Conservation (phyloP, 1,140 invertebrate species). For the Drosophila persimilis region DNA sequence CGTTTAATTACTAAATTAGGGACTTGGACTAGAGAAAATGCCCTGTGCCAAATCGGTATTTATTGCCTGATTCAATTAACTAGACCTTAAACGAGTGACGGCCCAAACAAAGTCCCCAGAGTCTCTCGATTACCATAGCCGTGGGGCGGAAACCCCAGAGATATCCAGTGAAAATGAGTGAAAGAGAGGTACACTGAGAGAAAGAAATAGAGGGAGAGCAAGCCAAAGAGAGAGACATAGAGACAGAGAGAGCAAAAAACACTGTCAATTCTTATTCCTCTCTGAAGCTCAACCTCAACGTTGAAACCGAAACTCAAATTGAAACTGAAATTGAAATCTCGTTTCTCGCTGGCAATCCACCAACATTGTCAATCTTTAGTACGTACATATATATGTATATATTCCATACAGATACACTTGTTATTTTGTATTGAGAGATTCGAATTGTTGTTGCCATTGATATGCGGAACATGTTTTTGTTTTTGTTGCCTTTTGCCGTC, state of each 20-base stretch:
- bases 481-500: conserved; percentile 58
- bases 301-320: conserved; percentile 46
- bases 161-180: neutral
- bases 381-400: no score
- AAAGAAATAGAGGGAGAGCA: neutral
- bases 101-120: neutral
- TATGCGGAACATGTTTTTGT: conserved; percentile 79
- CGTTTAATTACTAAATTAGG: conserved; percentile 47
- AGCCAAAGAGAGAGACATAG: neutral
- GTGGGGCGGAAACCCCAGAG: no score
- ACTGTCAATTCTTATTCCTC: neutral
- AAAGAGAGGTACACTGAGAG: conserved; percentile 4
- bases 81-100: neutral
- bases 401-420: conserved; percentile 15
- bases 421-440: conserved; percentile 28
- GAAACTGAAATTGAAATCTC: conserved; percentile 35
- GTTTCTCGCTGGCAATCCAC: neutral
- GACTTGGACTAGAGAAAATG: no score
- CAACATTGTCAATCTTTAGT: conserved; percentile 8
- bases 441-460: conserved; percentile 56
- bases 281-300: neutral
- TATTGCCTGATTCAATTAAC: conserved; percentile 18
- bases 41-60: neutral
- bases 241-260: neutral
- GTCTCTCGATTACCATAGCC: conserved; percentile 1